Percentiles rank a stretch among this genome's conserved stretches.
phyloP scores from a whole-genome alignment of 2,113 vertebrate species.

The Pithys albifrons region DNA sequence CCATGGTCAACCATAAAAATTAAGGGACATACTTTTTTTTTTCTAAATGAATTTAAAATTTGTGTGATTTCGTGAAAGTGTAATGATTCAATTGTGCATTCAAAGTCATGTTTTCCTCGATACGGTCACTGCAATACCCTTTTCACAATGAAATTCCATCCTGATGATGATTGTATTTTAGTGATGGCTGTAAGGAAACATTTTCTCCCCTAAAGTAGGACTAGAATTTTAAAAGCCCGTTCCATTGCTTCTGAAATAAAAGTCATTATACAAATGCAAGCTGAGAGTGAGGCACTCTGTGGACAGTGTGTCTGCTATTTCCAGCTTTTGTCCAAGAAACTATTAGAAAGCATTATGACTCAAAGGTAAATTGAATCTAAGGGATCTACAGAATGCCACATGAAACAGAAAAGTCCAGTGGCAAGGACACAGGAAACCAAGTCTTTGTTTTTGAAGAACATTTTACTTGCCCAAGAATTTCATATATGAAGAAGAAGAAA shows the following conservation, averaged over 20 bases:
- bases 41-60: not conserved
- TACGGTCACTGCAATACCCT: not conserved
- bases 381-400: not conserved
- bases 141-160: not conserved
- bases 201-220: not conserved
- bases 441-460: not conserved
- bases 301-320: not conserved
- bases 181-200: not conserved
- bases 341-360: not conserved
- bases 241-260: not conserved
- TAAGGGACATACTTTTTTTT: not conserved
- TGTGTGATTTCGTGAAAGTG: not conserved
- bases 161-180: not conserved
- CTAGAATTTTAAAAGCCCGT: not conserved
- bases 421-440: not conserved
- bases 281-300: not conserved
- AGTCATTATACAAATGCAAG: not conserved
- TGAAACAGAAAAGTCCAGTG: not conserved
- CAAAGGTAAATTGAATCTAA: not conserved
- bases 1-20: not conserved
- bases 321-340: not conserved
- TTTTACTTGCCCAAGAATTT: not conserved
- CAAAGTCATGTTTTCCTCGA: not conserved
- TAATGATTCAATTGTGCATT: not conserved
- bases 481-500: not conserved